Conservation (phyloP, 2,113 vertebrate species). For the Rhinolophus ferrumequinum region DNA sequence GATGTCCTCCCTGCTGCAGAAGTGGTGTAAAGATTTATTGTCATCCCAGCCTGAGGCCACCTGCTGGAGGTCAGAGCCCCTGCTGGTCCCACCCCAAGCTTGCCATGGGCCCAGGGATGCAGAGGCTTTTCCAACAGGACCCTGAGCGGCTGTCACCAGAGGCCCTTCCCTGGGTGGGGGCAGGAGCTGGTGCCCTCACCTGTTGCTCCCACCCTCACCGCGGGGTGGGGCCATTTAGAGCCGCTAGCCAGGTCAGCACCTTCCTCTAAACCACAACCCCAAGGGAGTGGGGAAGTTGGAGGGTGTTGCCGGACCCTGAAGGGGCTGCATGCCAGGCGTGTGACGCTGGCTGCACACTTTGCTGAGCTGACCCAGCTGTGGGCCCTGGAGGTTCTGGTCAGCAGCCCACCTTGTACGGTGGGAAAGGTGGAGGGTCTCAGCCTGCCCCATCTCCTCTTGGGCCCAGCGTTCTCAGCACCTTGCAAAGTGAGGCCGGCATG, state of each 20-base stretch:
- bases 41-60: not conserved
- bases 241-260: not conserved
- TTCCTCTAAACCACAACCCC: no score
- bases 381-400: fast-evolving
- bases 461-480: no score
- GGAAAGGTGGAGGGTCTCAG: not conserved
- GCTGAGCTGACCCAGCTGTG: not conserved
- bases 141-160: not conserved
- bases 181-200: not conserved
- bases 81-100: not conserved
- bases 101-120: not conserved
- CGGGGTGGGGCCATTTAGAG: not conserved
- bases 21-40: not conserved
- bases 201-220: not conserved
- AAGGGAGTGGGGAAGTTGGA: no score
- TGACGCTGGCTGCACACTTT: not conserved
- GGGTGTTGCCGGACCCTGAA: not conserved
- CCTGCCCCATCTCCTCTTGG: fast-evolving
- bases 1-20: not conserved
- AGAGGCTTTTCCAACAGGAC: not conserved
- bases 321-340: fast-evolving
- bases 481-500: fast-evolving
- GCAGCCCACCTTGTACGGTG: fast-evolving
- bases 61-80: slow-evolving; percentile 6
- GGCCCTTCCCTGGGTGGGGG: not conserved